Percentiles rank a stretch among this genome's conserved stretches.
Conservation (phyloP, 2,888 invertebrate genomes). For the Eubasilissa splendida region DNA sequence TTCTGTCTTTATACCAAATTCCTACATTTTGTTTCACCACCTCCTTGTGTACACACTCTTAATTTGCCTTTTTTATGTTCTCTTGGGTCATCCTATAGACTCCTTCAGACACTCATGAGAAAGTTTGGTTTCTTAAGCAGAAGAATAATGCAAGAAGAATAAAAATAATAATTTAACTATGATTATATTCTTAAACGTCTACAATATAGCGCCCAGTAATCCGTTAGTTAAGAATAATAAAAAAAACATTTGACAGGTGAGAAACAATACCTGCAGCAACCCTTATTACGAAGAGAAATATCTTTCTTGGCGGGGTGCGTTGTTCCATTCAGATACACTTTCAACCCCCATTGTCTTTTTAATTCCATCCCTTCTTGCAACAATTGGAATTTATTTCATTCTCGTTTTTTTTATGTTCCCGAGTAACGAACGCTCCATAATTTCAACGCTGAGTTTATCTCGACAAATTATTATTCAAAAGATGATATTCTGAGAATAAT, state of each 20-base stretch:
- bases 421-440: background rate
- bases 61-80: too few species aligned
- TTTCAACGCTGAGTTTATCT: too few species aligned
- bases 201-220: too few species aligned
- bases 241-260: conserved; percentile 6
- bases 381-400: conserved; percentile 26
- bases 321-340: conserved; percentile 27
- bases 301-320: conserved; percentile 23
- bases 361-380: conserved; percentile 13
- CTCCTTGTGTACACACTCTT: too few species aligned
- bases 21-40: too few species aligned
- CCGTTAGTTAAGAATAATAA: background rate
- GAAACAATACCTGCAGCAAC: conserved; percentile 22
- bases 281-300: conserved; percentile 1
- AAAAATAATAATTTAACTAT: too few species aligned
- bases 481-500: background rate
- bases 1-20: too few species aligned
- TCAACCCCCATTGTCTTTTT: conserved; percentile 37
- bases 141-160: too few species aligned
- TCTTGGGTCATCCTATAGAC: too few species aligned
- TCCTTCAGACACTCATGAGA: too few species aligned
- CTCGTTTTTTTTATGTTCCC: background rate
- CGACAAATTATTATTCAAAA: background rate
- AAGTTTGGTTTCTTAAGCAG: too few species aligned
- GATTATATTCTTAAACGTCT: too few species aligned